These are phyloP conservation scores for Phaedon cochleariae DNA, from an alignment of 2,888 invertebrate genomes.

Conservation along the genomic window DNA sequence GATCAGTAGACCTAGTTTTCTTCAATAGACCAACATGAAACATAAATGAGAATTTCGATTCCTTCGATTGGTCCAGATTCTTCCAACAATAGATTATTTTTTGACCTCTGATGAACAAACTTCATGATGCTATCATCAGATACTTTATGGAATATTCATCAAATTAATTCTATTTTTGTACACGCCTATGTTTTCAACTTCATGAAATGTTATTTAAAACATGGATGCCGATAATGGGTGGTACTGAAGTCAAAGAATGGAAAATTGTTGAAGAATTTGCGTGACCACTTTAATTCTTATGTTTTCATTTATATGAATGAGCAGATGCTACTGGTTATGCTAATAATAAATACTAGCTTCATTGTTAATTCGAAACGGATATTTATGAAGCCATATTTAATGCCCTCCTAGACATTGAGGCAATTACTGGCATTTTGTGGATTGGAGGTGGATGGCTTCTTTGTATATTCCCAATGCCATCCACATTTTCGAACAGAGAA, in stretches of 20 bases:
- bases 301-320: conserved; percentile 18
- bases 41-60: too few species aligned
- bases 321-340: conserved; percentile 25
- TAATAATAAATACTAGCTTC: conserved; percentile 18
- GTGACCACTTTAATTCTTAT: conserved; percentile 19
- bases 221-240: conserved; percentile 7
- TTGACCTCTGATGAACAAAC: too few species aligned
- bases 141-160: too few species aligned
- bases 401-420: neutral
- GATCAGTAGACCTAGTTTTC: too few species aligned
- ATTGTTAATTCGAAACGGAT: conserved; percentile 1
- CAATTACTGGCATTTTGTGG: neutral
- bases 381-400: neutral
- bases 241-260: conserved; percentile 1
- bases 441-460: too few species aligned
- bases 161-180: too few species aligned
- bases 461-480: too few species aligned
- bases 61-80: too few species aligned
- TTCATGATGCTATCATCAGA: too few species aligned
- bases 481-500: too few species aligned
- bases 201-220: neutral
- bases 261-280: conserved; percentile 18
- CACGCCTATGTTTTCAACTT: neutral
- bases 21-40: too few species aligned
- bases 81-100: too few species aligned